Evolutionary conservation across 2,888 invertebrate species (phyloP), one percentile per base, ranked within the genome.

Genomic region (Agriopis marginaria): DNA sequence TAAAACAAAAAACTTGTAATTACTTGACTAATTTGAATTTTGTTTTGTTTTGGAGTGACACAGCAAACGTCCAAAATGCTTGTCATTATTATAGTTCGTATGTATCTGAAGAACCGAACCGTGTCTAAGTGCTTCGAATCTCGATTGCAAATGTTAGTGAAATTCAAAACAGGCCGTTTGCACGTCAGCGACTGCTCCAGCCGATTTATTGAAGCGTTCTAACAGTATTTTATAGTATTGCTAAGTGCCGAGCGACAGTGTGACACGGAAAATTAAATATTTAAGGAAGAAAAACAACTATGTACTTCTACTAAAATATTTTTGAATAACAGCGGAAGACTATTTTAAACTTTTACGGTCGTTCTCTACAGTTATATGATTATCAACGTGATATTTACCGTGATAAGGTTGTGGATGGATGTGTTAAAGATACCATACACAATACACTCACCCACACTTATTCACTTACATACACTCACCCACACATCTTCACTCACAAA

Each of bases 131-230:
- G 92, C 89, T 88, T 83, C 79, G 82, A 86, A 85, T 88, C 86
- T 82, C 89, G 85, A 89, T 89, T 86, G 86, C 87, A 84, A 92
- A 91, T 89, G 89, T 85, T 87, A 85, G 88, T 84, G 86, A 91
- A 92, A 92, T 93, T 92, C 93, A 92, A 93, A 93, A 89, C 89
- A 90, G 91, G 87, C 89, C 82, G 88, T 91, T 90, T 89, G 86
- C 80, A 80, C 86, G 88, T 86, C 91, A 83, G 88, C 87, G 84
- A 87, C 81, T 83, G 85, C 53, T 80, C 82, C 77, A 73, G 79
- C 81, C 84, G 86, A 92, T 91, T 91, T 91, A 92, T 90, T 86
- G 88, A 83, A 89, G 88, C 83, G 88, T 85, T 86, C 85, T 84
- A 81, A 80, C 81, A 81, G 79, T 75, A 81, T 82, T 86, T 86